These are phyloP conservation scores for Xylocopa sonorina DNA, from an alignment of 1,140 invertebrate species.

Conservation along the genomic window DNA sequence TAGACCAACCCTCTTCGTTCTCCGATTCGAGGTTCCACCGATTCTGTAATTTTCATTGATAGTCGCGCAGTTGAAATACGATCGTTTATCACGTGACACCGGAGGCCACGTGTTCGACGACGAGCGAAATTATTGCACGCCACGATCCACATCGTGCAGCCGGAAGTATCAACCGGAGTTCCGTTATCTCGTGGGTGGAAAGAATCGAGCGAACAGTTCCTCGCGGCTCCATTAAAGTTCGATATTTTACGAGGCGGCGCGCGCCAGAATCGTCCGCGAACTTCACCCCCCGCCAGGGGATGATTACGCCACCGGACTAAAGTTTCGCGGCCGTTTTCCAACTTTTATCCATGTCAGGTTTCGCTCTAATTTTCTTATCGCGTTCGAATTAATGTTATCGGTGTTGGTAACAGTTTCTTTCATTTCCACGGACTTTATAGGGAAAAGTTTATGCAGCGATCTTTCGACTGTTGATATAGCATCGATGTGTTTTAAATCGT, in stretches of 20 bases:
- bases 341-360: no score
- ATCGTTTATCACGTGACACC: slow-evolving; percentile 20
- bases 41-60: slow-evolving; percentile 26
- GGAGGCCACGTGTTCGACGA: slow-evolving; percentile 9
- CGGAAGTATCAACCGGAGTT: slow-evolving; percentile 21
- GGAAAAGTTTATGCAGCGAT: no score
- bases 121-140: slow-evolving; percentile 33
- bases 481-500: no score
- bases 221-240: slow-evolving; percentile 11
- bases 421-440: no score
- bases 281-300: no score
- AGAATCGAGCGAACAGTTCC: slow-evolving; percentile 1
- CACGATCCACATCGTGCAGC: slow-evolving; percentile 15
- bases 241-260: neutral
- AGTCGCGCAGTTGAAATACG: slow-evolving; percentile 19
- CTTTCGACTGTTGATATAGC: no score
- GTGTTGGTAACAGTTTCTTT: no score
- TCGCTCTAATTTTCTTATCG: no score
- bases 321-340: no score
- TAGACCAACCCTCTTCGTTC: neutral
- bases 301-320: no score
- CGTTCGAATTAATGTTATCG: no score
- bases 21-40: neutral
- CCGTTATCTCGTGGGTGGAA: slow-evolving; percentile 17
- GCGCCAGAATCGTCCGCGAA: neutral